A percentile compares a stretch with the other conserved stretches of the same genome.
These are phyloP conservation scores for Clanis bilineata DNA, from an alignment of 2,888 invertebrate species.

Conservation along the genomic window DNA sequence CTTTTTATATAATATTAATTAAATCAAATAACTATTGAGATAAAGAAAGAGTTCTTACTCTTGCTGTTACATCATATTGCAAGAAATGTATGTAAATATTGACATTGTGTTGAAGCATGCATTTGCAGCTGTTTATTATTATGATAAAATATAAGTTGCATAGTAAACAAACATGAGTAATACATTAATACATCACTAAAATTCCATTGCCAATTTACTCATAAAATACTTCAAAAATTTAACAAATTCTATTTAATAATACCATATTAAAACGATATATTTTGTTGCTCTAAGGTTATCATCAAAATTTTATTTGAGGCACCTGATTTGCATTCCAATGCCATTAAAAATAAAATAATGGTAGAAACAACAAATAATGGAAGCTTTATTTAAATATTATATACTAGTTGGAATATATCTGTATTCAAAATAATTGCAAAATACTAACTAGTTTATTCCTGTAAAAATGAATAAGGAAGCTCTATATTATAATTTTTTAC, in stretches of 20 bases:
- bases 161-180: constrained; percentile 73
- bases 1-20: too few relatives aligned
- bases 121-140: constrained; percentile 62
- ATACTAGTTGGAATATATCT: not conserved
- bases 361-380: not conserved
- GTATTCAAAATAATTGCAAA: not conserved
- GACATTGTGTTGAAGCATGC: constrained; percentile 46
- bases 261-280: not conserved
- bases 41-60: too few relatives aligned
- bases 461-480: too few relatives aligned
- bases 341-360: not conserved
- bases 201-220: constrained; percentile 30
- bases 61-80: constrained; percentile 45
- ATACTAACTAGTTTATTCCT: too few relatives aligned
- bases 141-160: constrained; percentile 62
- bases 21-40: too few relatives aligned
- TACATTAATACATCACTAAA: constrained; percentile 23
- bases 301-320: not conserved
- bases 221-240: not conserved
- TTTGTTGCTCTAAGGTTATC: not conserved
- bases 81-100: constrained; percentile 59
- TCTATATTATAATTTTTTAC: too few relatives aligned
- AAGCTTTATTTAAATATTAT: not conserved
- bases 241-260: not conserved
- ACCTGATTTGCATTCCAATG: not conserved